Base-by-base conservation (phyloP, 1,140 invertebrate species). In the Panulirus ornatus region DNA sequence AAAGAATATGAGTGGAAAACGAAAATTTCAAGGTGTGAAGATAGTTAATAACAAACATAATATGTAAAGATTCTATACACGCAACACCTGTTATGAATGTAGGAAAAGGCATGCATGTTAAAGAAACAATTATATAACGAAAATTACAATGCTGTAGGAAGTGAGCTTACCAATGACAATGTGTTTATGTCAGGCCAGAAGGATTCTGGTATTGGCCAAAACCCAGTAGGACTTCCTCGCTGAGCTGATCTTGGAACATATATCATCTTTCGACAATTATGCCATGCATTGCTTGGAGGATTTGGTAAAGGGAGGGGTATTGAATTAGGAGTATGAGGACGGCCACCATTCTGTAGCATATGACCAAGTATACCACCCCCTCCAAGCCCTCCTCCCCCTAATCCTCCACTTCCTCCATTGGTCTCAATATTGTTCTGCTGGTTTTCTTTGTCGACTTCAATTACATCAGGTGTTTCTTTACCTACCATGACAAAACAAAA, bases 201-300 rank as follows among this genome's bases (percentile, higher is more conserved):
- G 0, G 97, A 97, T 94, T 99, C 99, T 0, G 99, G 99, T 93
- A 99, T 98, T 0, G 99, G 99, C 99, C 99, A 99, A 94, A 99
- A 99, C 34, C 98, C 98, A 85, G 97, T 96, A 75, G 97, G 96
- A 93, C 97, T 99, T 22, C 97, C 97, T 92, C 98, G 99, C 93
- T 98, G 97, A 11, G 97, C 97, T 47, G 97, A 97, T 92, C 98
- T 95, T 30, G 97, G 98, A 19, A 99, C 98, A 93, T 98, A 99
- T 93, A 99, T 99, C 93, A 98, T 95, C 93, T 96, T 96, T 83
- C 97, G 94, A 93, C 97, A 98, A 63, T 96, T 97, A 92, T 98
- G 97, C 98, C 98, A 98, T 0, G 96, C 85, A 47, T 85, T 92
- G 70, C 84, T 92, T 40, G 79, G 83, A 70, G 86, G 83, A 63